Evolutionary conservation across 2,113 vertebrate genomes (phyloP), one percentile per base, ranked within the genome.

Genomic region (Coptodon rendalli): DNA sequence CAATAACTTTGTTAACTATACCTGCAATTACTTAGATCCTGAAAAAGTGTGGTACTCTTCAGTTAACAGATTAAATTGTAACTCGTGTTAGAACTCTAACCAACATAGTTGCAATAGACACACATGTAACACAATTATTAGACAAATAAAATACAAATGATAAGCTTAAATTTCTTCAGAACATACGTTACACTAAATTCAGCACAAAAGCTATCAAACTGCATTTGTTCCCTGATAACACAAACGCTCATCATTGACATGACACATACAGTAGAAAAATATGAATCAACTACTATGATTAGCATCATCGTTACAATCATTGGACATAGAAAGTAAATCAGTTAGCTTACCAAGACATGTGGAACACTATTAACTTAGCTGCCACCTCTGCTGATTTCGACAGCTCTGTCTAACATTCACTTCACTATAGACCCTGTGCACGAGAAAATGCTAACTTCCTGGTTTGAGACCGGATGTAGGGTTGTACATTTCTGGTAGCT

Each of bases 51-150:
- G 0, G 45, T 48, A 4, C 45, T 48, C 43, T 48, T 16, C 43
- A 48, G 43, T 48, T 45, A 45, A 45, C 43, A 45, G 1, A 16
- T 45, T 45, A 45, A 16, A 45, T 45, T 45, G 43, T 16, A 48
- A 48, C 43, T 48, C 1, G 0, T 48, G 14, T 48, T 48, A 7
- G 43, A 48, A 9, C 48, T 4, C 0, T 50, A 50, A 52, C 48
- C 48, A 50, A 50, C 1, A 5, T 3, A 50, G 48, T 9, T 50
- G 48, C 48, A 52, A 50, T 50, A 19, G 48, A 50, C 4, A 52
- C 27, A 9, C 17, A 19, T 0, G 0, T 50, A 19, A 52, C 17
- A 19, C 7, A 9, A 52, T 52, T 52, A 52, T 19, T 9, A 50
- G 48, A 50, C 48, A 52, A 19, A 48, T 4, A 0, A 2, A 48